Evolutionary conservation across 92 coral and sea anemone species (phyloP).

Genomic region (Nematostella vectensis): DNA sequence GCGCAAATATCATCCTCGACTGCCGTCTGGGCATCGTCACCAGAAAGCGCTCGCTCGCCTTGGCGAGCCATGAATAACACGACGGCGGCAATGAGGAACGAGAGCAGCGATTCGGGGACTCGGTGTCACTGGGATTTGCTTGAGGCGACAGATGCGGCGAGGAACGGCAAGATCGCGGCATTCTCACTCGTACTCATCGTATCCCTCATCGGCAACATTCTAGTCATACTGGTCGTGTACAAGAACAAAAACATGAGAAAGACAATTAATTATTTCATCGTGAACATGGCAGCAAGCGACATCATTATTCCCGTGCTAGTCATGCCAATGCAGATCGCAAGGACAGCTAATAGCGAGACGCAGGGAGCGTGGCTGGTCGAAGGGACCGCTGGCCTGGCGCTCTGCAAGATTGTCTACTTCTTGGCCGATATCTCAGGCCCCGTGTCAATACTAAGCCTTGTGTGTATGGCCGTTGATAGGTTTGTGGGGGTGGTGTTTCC

Average conservation of each 20-base stretch:
- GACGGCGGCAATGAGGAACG: no score
- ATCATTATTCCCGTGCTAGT: constrained; percentile 16
- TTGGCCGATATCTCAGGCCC: constrained; percentile 23
- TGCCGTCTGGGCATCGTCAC: no score
- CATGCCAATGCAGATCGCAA: constrained; percentile 17
- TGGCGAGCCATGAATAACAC: no score
- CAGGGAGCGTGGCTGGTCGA: constrained; percentile 2
- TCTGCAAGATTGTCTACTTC: constrained; percentile 24
- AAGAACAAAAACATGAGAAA: constrained; percentile 43
- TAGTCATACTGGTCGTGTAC: constrained; percentile 31
- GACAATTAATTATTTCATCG: constrained; percentile 29
- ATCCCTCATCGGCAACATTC: constrained; percentile 23
- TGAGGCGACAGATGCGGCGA: constrained; percentile 2
- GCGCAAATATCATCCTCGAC: no score
- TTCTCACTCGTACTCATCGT: constrained; percentile 18
- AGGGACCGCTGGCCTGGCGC: constrained; percentile 11
- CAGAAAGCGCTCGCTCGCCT: no score
- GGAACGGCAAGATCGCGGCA: constrained; percentile 16
- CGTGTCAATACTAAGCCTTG: constrained; percentile 22
- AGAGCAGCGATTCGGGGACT: no score
- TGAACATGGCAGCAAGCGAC: constrained; percentile 33
- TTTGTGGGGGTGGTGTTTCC: constrained; percentile 37
- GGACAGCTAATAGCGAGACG: background rate
- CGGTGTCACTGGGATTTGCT: no score
- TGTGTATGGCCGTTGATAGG: constrained; percentile 33